phyloP scores from a whole-genome alignment of 2,797 vertebrate genomes.

The Xenopus petersii region DNA sequence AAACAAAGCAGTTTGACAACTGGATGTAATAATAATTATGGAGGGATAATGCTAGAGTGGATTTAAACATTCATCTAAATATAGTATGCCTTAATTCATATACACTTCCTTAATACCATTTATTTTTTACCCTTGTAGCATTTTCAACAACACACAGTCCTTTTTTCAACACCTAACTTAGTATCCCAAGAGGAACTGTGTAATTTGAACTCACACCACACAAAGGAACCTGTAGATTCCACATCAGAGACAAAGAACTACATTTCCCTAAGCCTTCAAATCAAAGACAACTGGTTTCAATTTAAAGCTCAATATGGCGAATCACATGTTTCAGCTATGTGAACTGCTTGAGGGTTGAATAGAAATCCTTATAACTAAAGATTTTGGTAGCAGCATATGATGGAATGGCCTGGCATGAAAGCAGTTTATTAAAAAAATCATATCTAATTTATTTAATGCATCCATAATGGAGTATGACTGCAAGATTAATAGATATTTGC shows the following conservation, averaged over 20 bases:
- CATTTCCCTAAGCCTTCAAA: slow-evolving; percentile 5
- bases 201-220: not conserved
- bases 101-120: slow-evolving; percentile 22
- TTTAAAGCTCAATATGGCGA: slow-evolving; percentile 29
- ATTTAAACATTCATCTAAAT: slow-evolving; percentile 31
- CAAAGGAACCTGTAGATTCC: not conserved
- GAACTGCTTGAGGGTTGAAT: slow-evolving; percentile 25
- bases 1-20: too few species aligned
- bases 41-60: not conserved
- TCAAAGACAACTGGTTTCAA: slow-evolving; percentile 31
- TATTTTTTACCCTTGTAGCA: not conserved
- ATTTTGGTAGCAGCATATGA: slow-evolving; percentile 13
- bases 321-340: slow-evolving; percentile 25
- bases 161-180: slow-evolving; percentile 2
- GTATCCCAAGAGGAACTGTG: not conserved
- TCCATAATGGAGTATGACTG: slow-evolving; percentile 32
- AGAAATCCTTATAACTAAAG: slow-evolving; percentile 25
- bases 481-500: slow-evolving; percentile 26
- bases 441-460: slow-evolving; percentile 22
- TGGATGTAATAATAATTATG: too few species aligned
- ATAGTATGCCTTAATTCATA: slow-evolving; percentile 17
- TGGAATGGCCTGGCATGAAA: slow-evolving; percentile 23
- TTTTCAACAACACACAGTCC: not conserved
- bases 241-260: slow-evolving; percentile 1
- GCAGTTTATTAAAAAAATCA: slow-evolving; percentile 15